Evolutionary conservation across 2,797 vertebrate species (phyloP).

Genomic region (Pelodytes ibericus): DNA sequence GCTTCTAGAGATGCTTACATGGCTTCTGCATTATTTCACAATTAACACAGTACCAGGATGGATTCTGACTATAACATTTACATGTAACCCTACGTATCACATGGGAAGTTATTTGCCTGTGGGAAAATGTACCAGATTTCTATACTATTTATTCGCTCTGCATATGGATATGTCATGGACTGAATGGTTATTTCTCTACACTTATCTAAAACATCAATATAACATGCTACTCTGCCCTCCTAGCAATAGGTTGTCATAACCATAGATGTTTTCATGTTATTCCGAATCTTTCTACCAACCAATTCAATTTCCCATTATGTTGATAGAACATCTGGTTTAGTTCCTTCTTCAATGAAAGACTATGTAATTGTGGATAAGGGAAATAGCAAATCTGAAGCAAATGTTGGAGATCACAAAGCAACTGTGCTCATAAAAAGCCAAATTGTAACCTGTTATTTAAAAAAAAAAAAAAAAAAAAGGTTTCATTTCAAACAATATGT

Average conservation of each 20-base stretch:
- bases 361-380: background rate
- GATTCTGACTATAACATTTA: no score
- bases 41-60: no score
- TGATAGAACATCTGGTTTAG: constrained; percentile 6
- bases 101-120: no score
- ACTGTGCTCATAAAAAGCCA: constrained; percentile 8
- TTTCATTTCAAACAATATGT: constrained; percentile 10
- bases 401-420: constrained; percentile 5
- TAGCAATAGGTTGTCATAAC: constrained; percentile 6
- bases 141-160: background rate
- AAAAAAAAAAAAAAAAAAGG: no score
- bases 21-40: no score
- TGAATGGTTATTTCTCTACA: background rate
- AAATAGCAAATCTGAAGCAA: background rate
- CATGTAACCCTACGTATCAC: no score
- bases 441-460: constrained; percentile 7
- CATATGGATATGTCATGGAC: background rate
- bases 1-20: no score
- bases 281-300: background rate
- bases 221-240: background rate
- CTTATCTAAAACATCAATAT: background rate
- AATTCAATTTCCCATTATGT: background rate
- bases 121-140: background rate
- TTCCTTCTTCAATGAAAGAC: background rate
- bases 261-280: constrained; percentile 5